phyloP scores from a whole-genome alignment of 2,113 vertebrate genomes.

The Mola mola region DNA sequence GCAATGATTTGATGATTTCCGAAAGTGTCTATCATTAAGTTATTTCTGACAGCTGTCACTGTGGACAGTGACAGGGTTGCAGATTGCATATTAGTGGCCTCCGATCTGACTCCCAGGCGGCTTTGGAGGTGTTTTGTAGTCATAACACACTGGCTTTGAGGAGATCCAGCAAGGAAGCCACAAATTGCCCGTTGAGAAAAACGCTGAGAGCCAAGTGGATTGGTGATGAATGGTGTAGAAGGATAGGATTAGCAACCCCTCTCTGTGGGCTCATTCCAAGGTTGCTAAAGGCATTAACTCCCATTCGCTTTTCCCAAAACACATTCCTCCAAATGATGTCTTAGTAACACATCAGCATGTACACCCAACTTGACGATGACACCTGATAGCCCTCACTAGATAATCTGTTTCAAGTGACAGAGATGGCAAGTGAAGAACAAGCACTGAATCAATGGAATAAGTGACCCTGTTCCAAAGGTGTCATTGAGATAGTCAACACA shows the following conservation, averaged over 20 bases:
- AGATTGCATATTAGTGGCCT: constrained; percentile 74
- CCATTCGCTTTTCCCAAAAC: constrained; percentile 67
- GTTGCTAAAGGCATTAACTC: constrained; percentile 60
- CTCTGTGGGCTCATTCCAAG: constrained; percentile 74
- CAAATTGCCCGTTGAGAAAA: constrained; percentile 79
- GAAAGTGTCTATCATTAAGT: constrained; percentile 70
- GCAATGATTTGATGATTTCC: constrained; percentile 64
- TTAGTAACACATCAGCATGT: constrained; percentile 42
- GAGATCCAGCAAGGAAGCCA: constrained; percentile 73
- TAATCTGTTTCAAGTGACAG: constrained; percentile 57
- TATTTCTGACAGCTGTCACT: constrained; percentile 72
- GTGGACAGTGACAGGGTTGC: constrained; percentile 61
- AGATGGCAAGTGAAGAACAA: constrained; percentile 30
- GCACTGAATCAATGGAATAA: constrained; percentile 33
- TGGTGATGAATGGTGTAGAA: constrained; percentile 80
- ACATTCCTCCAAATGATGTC: constrained; percentile 57
- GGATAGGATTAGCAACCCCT: constrained; percentile 77
- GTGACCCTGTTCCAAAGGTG: constrained; percentile 26
- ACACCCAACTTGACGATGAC: constrained; percentile 40
- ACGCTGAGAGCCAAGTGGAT: constrained; percentile 76
- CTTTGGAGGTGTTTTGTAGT: constrained; percentile 72
- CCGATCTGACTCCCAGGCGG: constrained; percentile 63
- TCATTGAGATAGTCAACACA: constrained; percentile 26
- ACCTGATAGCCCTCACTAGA: constrained; percentile 47
- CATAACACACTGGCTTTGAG: constrained; percentile 73